Evolutionary conservation across 1,140 invertebrate species (phyloP), one percentile per base, ranked within the genome.

Genomic region (Dinoponera quadriceps): DNA sequence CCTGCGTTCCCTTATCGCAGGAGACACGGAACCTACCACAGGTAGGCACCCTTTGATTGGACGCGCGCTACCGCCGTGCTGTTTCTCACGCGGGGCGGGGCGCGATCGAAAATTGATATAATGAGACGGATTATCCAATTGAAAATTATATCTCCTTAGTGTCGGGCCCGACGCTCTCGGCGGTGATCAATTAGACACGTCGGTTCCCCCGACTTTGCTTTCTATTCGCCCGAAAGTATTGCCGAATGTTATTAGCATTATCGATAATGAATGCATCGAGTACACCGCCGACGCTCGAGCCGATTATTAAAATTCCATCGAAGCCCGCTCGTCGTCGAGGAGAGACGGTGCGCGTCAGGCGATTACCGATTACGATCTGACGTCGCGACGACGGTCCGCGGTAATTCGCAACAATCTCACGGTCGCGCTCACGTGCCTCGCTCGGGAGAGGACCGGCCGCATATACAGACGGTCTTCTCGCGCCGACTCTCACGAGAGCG

Each of bases 401-500:
- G n/a, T 57, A 71, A 80, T 44, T 80, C 51, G 65, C 54, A 33
- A 57, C 3, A 14, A 59, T 59, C 44, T 49, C 59, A 60, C 29
- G 25, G n/a, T 51, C 33, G 33, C 38, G 49, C 48, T 48, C 38
- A n/a, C 22, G 57, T 54, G 44, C 16, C 22, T 25, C 14, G 11
- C 29, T 33, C 25, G 54, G 38, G 29, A 63, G 22, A 27, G n/a
- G n/a, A n/a, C n/a, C n/a, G n/a, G n/a, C n/a, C n/a, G n/a, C n/a
- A n/a, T n/a, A n/a, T n/a, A n/a, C n/a, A n/a, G 16, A 57, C 2
- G 63, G 22, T 51, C 63, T 18, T 22, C 65, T n/a, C n/a, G 55
- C 57, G 63, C 51, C 75, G 84, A 84, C 83, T 87, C 85, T 51
- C 82, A 84, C 84, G 88, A 85, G 84, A 84, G 48, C 49, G 66